Evolutionary conservation across 2,888 invertebrate genomes (phyloP).

Genomic region (Drosophila anomelani): DNA sequence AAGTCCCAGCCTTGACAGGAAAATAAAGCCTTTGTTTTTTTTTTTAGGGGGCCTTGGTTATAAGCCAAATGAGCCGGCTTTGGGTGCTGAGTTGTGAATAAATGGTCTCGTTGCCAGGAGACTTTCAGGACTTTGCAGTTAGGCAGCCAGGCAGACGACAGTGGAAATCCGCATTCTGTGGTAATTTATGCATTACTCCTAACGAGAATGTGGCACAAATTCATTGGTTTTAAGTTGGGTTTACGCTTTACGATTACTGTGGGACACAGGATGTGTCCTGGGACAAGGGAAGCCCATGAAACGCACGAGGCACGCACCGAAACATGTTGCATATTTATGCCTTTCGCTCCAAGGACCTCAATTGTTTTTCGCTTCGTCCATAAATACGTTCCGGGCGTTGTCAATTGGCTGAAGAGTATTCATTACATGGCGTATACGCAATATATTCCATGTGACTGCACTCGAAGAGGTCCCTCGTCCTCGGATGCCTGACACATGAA

Average conservation of each 20-base stretch:
- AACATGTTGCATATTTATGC: conserved; percentile 69
- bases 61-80: conserved; percentile 43
- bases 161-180: conserved; percentile 50
- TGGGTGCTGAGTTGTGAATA: conserved; percentile 41
- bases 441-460: conserved; percentile 53
- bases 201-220: conserved; percentile 34
- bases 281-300: conserved; percentile 48
- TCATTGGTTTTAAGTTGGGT: conserved; percentile 32
- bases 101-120: conserved; percentile 18
- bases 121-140: conserved; percentile 14
- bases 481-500: conserved; percentile 64
- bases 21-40: conserved; percentile 13
- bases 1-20: conserved; percentile 22
- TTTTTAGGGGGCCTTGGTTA: conserved; percentile 23
- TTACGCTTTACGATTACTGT: conserved; percentile 14
- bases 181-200: conserved; percentile 61
- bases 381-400: conserved; percentile 62
- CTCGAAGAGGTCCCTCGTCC: background rate
- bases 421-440: conserved; percentile 74
- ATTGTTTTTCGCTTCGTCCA: conserved; percentile 64
- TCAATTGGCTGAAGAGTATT: conserved; percentile 60
- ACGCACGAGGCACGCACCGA: conserved; percentile 45
- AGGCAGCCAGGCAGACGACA: conserved; percentile 40
- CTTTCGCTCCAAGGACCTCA: conserved; percentile 21
- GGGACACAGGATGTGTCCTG: conserved; percentile 2